Conservation (phyloP, 2,113 vertebrate genomes). For the Hystrix cristata region DNA sequence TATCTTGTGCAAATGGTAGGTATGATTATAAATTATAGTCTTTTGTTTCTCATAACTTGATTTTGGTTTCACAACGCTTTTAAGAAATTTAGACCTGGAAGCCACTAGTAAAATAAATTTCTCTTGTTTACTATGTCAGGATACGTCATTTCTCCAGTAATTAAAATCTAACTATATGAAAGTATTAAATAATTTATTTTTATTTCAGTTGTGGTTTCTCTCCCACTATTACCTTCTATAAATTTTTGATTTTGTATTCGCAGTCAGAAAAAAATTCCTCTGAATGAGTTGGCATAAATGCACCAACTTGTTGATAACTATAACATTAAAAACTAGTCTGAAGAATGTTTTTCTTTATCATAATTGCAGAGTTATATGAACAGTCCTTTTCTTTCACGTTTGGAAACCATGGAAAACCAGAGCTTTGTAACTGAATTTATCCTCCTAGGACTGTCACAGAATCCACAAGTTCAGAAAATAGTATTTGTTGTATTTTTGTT, state of each 20-base stretch:
- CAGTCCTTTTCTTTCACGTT: neutral
- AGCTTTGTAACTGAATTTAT: conserved; percentile 43
- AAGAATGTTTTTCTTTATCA: neutral
- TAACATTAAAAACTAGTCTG: neutral
- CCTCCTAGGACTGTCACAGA: conserved; percentile 67
- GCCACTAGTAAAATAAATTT: neutral
- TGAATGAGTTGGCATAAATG: neutral
- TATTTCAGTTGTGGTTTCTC: fast-evolving
- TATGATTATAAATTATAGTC: fast-evolving
- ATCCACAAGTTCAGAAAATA: no score
- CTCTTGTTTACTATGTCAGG: neutral
- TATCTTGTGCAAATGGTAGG: neutral
- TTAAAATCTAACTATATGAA: neutral
- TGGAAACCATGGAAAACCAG: conserved; percentile 68
- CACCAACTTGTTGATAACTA: neutral
- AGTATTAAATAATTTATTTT: neutral
- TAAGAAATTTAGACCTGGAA: neutral
- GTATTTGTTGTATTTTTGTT: conserved; percentile 45
- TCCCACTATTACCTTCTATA: neutral
- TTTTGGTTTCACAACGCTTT: neutral
- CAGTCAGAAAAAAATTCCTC: fast-evolving
- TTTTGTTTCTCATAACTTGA: neutral
- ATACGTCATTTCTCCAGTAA: neutral
- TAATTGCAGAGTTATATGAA: neutral
- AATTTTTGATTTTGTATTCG: neutral